Evolutionary conservation across 2,888 invertebrate genomes (phyloP), one percentile per base, ranked within the genome.

Genomic region (Fragum whitleyi): DNA sequence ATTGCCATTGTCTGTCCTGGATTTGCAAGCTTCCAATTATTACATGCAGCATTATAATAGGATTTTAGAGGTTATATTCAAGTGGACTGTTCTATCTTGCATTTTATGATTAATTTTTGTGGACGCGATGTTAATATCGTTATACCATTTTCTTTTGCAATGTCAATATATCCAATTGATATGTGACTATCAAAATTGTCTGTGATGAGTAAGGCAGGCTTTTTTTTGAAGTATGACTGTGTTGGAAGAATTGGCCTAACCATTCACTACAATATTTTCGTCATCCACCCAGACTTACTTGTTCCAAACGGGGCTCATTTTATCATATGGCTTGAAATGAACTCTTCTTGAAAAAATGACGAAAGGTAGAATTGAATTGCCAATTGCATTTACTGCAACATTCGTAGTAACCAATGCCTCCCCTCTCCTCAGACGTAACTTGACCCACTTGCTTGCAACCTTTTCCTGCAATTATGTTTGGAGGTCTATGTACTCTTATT

Each of bases 281-380:
- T 65, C 74, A 74, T 74, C 74, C 74, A 74, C 2, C 74, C 74
- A 5, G 53, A 65, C 0, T 51, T 29, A 51, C 65, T 28, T n/a
- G 51, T 65, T 19, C 39, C 68, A 23, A 28, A 19, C 1, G 74
- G 74, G 0, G 42, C 74, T 23, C 39, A 39, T 0, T 28, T n/a
- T 2, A 67, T 53, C 21, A 51, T 57, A 51, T 26, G n/a, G 21
- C 5, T 68, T 32, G 28, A 61, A 61, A 28, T 61, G 26, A 14
- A 26, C 47, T 26, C 59, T n/a, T n/a, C n/a, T 51, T 7, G 51
- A 67, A 42, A 74, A 74, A 19, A 74, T 28, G 6, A 74, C 32
- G 7, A 67, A 26, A 1, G 69, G 75, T 3, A 69, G 75, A 3
- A 69, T 19, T n/a, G 59, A 6, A 39, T 59, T 75, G 0, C 69